phyloP scores from a whole-genome alignment of 2,113 vertebrate genomes.

The Cavia aperea region DNA sequence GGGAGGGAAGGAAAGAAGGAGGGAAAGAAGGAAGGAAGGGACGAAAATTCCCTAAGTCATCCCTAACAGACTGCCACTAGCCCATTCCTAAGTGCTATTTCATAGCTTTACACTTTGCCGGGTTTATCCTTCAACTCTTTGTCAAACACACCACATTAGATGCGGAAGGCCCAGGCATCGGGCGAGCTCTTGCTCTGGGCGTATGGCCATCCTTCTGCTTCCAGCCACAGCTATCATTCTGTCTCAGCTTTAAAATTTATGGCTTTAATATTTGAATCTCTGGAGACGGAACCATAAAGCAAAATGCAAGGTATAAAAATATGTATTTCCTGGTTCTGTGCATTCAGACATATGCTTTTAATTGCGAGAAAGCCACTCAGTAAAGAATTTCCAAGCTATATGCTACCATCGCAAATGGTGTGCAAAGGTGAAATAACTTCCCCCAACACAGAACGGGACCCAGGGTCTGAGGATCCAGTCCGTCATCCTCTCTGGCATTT shows the following conservation, averaged over 20 bases:
- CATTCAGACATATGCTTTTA: slow-evolving; percentile 51
- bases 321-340: slow-evolving; percentile 22
- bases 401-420: not conserved
- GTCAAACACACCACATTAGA: not conserved
- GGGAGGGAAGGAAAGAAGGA: not conserved
- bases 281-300: slow-evolving; percentile 24
- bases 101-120: too few species aligned
- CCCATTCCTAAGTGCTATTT: too few species aligned
- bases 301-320: slow-evolving; percentile 47
- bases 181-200: not conserved
- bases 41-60: not conserved
- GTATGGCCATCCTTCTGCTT: not conserved
- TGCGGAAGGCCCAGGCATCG: not conserved
- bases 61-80: not conserved
- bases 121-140: not conserved
- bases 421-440: not conserved
- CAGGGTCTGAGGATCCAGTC: not conserved
- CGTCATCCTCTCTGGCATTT: not conserved
- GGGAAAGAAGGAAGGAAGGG: not conserved
- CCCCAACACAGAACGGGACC: not conserved
- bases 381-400: not conserved
- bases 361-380: slow-evolving; percentile 20
- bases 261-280: slow-evolving; percentile 55
- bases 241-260: slow-evolving; percentile 39
- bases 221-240: not conserved